phyloP scores from a whole-genome alignment of 2,888 invertebrate species.

The Acanthosepion esculentum region DNA sequence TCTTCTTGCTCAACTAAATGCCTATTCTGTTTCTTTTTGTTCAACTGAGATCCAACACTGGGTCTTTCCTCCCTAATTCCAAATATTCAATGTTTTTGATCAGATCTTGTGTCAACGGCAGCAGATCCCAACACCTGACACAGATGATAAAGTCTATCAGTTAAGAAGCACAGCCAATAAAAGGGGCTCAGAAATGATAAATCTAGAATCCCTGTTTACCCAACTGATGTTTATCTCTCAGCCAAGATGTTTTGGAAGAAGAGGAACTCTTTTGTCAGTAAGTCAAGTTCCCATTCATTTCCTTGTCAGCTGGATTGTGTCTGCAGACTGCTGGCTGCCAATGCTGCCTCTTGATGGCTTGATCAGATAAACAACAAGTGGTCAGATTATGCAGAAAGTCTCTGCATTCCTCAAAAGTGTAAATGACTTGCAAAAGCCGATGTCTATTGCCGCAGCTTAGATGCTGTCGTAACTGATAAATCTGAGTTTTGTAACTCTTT shows the following conservation, averaged over 20 bases:
- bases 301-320: conserved; percentile 22
- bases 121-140: neutral
- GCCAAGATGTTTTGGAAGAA: neutral
- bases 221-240: neutral
- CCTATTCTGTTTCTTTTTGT: neutral
- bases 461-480: neutral
- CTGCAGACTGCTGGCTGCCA: neutral
- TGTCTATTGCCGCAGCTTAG: neutral
- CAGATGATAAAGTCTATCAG: conserved; percentile 33
- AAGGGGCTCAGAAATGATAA: conserved; percentile 33
- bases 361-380: conserved; percentile 13
- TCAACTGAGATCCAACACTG: neutral
- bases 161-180: neutral
- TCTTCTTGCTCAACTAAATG: neutral
- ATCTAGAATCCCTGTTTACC: neutral
- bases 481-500: neutral
- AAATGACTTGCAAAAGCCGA: neutral
- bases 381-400: neutral
- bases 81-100: neutral
- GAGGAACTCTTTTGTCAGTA: neutral
- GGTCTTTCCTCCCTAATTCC: neutral
- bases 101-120: neutral
- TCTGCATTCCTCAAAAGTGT: neutral
- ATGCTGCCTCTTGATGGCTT: neutral
- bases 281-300: conserved; percentile 13